These are phyloP conservation scores for Dryococelus australis DNA, from an alignment of 2,888 invertebrate genomes.

Conservation along the genomic window DNA sequence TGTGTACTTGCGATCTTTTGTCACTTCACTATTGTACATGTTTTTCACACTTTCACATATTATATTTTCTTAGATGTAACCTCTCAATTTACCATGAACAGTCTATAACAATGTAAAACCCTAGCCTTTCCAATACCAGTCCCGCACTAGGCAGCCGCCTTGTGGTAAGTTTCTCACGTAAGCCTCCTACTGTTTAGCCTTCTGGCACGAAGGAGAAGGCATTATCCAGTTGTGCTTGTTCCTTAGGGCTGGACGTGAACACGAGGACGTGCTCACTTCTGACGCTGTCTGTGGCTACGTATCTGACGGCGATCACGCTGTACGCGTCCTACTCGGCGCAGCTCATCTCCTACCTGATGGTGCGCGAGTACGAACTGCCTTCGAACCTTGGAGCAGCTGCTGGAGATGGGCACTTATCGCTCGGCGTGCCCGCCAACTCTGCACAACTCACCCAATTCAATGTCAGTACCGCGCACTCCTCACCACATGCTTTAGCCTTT, in stretches of 20 bases:
- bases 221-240: background rate
- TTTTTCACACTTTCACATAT: no score
- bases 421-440: conserved; percentile 32
- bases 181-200: background rate
- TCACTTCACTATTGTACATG: no score
- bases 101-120: no score
- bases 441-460: conserved; percentile 28
- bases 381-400: conserved; percentile 24
- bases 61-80: no score
- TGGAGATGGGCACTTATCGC: conserved; percentile 17
- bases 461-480: background rate
- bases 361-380: background rate
- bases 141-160: no score
- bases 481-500: no score
- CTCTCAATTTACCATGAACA: no score
- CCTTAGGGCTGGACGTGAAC: background rate
- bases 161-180: no score
- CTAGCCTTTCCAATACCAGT: no score
- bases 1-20: no score
- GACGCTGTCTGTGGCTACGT: background rate
- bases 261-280: background rate
- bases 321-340: conserved; percentile 20
- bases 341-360: conserved; percentile 28
- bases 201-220: background rate
- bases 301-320: conserved; percentile 18